A percentile compares a stretch with the other conserved stretches of the same genome.
phyloP scores from a whole-genome alignment of 2,888 invertebrate genomes.

The Mystacides longicornis region DNA sequence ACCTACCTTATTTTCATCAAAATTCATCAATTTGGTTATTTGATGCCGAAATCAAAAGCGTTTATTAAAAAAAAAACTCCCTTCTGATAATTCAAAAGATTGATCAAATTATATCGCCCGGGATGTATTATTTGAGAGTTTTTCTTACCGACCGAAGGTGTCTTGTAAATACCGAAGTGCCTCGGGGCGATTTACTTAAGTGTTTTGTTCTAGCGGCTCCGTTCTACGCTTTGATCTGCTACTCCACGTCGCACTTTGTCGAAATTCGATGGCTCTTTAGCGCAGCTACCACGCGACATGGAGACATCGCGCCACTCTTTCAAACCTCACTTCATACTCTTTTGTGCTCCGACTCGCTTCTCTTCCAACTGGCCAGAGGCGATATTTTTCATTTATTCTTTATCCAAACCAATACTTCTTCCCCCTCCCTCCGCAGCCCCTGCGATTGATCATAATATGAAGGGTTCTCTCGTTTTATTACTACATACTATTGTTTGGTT shows the following conservation, averaged over 20 bases:
- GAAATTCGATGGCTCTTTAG: background rate
- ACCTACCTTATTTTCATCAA: too few relatives aligned
- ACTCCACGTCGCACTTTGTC: background rate
- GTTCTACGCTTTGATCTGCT: background rate
- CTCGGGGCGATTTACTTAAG: background rate
- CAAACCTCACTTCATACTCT: background rate
- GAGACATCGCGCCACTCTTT: too few relatives aligned
- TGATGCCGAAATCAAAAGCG: too few relatives aligned
- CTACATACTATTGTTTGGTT: background rate
- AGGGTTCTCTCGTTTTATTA: background rate
- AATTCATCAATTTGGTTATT: too few relatives aligned
- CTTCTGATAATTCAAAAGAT: too few relatives aligned
- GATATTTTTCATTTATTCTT: conserved; percentile 1
- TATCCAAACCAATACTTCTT: background rate
- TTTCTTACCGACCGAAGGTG: too few relatives aligned
- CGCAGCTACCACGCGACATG: background rate
- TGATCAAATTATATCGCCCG: too few relatives aligned
- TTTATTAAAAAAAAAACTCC: too few relatives aligned
- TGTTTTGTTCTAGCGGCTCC: background rate
- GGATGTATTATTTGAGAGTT: too few relatives aligned
- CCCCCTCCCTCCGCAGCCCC: background rate
- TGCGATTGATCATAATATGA: background rate
- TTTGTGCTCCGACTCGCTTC: background rate
- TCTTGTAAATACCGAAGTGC: too few relatives aligned
- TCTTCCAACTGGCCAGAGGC: background rate